Evolutionary conservation across 2,888 invertebrate species (phyloP), one percentile per base, ranked within the genome.

Genomic region (Meiosimyza decipiens): DNA sequence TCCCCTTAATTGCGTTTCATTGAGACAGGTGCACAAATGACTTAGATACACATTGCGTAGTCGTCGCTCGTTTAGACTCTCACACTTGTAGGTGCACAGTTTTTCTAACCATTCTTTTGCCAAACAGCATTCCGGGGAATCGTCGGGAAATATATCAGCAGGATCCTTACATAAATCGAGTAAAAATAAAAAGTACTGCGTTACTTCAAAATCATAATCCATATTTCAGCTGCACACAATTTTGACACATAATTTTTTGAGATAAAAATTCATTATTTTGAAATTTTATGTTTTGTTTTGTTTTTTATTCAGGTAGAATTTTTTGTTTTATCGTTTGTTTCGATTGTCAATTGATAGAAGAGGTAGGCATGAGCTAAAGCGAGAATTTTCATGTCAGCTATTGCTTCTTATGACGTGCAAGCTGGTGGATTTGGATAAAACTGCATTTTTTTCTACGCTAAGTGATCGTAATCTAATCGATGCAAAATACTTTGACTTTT

Each of bases 11-110:
- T 78, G 73, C 5, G 77, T 76, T 28, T 80, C 77, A 51, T 82
- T 80, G 11, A 85, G 73, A 51, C 82, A 83, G 0, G 78, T 77
- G 4, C 78, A 79, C 18, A 86, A 73, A 54, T 82, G 77, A 49
- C 82, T 82, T 73, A 85, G 79, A 60, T 84, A 84, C 0, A 74
- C 68, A 63, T 84, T 83, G 0, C 81, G 80, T 57, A 82, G 4
- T n/a, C 83, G 82, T 71, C 81, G 73, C 12, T 82, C 82, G 3
- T 75, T 15, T 0, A 82, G 12, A 7, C 79, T 75, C 1, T 76
- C 71, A 33, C 80, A 80, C 12, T 76, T 69, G 74, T 80, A 79
- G 12, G 77, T 73, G 15, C 75, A 75, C 49, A 85, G 63, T 74
- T 81, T 81, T 1, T 81, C 75, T n/a, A 82, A 71, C 86, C 84